phyloP scores from a whole-genome alignment of 1,140 invertebrate genomes.

The Centruroides vittatus region DNA sequence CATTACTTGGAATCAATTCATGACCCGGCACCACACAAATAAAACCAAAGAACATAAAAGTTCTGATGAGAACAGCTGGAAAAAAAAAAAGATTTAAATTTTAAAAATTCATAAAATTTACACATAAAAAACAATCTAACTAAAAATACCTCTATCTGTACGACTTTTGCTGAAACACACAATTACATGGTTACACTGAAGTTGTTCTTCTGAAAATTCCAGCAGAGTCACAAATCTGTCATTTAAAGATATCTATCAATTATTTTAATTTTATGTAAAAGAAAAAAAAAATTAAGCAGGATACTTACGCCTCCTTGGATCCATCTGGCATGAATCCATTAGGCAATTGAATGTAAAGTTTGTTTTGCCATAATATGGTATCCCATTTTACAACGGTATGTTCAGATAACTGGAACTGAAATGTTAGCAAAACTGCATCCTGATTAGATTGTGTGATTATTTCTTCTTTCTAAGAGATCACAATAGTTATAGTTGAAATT shows the following conservation, averaged over 20 bases:
- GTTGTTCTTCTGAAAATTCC: conserved; percentile 87
- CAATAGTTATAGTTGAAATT: neutral
- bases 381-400: conserved; percentile 60
- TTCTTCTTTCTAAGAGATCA: conserved; percentile 16
- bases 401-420: conserved; percentile 61
- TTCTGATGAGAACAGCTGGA: conserved; percentile 65
- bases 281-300: conserved; percentile 6
- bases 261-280: neutral
- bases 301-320: conserved; percentile 59
- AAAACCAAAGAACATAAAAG: conserved; percentile 95
- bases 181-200: conserved; percentile 64
- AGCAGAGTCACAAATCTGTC: conserved; percentile 65
- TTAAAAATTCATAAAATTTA: neutral
- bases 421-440: conserved; percentile 45
- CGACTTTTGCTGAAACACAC: conserved; percentile 71
- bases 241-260: neutral
- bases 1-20: conserved; percentile 43
- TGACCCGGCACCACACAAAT: conserved; percentile 64
- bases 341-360: conserved; percentile 74
- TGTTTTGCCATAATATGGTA: conserved; percentile 57
- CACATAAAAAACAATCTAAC: neutral
- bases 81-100: conserved; percentile 22
- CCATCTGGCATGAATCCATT: conserved; percentile 65
- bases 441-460: conserved; percentile 25
- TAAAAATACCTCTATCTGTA: conserved; percentile 45